These are phyloP conservation scores for Lateolabrax maculatus DNA, from an alignment of 2,797 vertebrate genomes.

Conservation along the genomic window DNA sequence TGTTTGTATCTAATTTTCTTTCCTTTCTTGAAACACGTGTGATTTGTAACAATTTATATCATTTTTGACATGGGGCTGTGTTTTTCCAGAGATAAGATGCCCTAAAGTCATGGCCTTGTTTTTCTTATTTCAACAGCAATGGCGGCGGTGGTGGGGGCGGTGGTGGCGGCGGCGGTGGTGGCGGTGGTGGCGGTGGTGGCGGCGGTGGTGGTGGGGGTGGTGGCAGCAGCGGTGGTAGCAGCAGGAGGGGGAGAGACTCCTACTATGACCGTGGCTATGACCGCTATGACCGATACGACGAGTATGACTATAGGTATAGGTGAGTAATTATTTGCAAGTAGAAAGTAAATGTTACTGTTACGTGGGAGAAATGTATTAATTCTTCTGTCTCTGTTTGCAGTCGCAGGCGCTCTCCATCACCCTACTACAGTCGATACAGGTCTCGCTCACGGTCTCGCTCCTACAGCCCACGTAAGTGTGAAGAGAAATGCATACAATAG, in stretches of 20 bases:
- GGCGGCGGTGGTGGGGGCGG: slow-evolving; percentile 47
- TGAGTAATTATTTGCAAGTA: slow-evolving; percentile 58
- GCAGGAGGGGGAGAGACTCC: slow-evolving; percentile 88
- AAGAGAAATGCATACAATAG: slow-evolving; percentile 12
- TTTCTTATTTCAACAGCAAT: slow-evolving; percentile 59
- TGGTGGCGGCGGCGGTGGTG: slow-evolving; percentile 68
- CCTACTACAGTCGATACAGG: slow-evolving; percentile 93
- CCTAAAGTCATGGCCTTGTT: slow-evolving; percentile 4
- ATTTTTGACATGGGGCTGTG: neutral
- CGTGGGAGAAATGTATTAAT: neutral
- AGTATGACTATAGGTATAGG: slow-evolving; percentile 94
- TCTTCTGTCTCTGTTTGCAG: slow-evolving; percentile 68
- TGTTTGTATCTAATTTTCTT: neutral
- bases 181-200: slow-evolving; percentile 74
- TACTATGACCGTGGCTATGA: slow-evolving; percentile 87
- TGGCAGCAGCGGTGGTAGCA: slow-evolving; percentile 75
- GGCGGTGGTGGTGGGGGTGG: slow-evolving; percentile 55
- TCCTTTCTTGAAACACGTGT: neutral
- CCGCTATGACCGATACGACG: slow-evolving; percentile 91
- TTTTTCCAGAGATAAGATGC: neutral
- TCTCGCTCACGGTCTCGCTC: slow-evolving; percentile 94
- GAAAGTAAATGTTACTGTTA: neutral
- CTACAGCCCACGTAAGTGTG: slow-evolving; percentile 93
- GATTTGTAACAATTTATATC: neutral
- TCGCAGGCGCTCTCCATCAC: slow-evolving; percentile 93